Conservation (phyloP, 37 sponge, comb jelly and placozoan species). For the Spongilla lacustris region DNA sequence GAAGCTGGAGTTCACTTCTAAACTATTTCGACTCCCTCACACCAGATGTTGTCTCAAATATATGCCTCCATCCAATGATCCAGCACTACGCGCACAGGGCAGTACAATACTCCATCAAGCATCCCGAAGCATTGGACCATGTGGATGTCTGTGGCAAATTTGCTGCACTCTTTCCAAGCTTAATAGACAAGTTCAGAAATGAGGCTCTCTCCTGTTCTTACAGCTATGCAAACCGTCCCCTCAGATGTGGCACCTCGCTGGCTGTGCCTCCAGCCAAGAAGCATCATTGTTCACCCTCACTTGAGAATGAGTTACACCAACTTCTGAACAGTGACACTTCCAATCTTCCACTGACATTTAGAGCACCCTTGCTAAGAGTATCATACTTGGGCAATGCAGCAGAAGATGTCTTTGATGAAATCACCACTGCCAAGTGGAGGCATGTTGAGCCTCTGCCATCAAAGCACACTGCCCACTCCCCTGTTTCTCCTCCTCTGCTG, state of each 20-base stretch:
- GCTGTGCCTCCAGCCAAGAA: neutral
- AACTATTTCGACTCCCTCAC: neutral
- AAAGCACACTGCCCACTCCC: neutral
- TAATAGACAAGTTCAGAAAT: slow-evolving; percentile 2
- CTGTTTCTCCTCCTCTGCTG: neutral
- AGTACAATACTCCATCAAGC: slow-evolving; percentile 19
- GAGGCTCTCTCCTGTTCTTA: slow-evolving; percentile 3
- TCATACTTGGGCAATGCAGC: slow-evolving; percentile 32
- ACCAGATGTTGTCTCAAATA: neutral
- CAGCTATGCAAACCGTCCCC: neutral
- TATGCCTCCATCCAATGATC: slow-evolving; percentile 19
- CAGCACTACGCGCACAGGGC: slow-evolving; percentile 56
- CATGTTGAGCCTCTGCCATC: neutral
- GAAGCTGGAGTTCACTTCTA: slow-evolving; percentile 4
- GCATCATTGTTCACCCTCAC: neutral
- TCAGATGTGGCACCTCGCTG: neutral
- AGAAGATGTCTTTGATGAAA: slow-evolving; percentile 15
- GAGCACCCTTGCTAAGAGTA: slow-evolving; percentile 16
- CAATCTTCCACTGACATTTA: slow-evolving; percentile 46
- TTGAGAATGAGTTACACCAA: neutral
- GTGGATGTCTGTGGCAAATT: slow-evolving; percentile 9
- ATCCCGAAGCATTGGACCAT: neutral
- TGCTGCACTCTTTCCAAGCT: slow-evolving; percentile 17
- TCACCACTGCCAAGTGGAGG: neutral
- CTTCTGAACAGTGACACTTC: slow-evolving; percentile 24